Conservation (phyloP, 2,113 vertebrate genomes). For the Promerops cafer region DNA sequence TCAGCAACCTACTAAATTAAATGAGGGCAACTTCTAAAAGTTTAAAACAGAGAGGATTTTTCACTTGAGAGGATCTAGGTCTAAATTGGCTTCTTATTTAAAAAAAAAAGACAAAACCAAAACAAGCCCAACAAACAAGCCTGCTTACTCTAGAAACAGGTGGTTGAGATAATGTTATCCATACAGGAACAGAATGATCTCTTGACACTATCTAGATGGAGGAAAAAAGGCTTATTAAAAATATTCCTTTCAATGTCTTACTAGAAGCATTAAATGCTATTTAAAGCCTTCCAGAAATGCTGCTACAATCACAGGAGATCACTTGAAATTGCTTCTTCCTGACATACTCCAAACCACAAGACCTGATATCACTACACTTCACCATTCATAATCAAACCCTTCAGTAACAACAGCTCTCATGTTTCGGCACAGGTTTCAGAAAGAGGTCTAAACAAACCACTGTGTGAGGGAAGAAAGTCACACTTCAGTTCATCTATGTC, state of each 20-base stretch:
- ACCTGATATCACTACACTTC: neutral
- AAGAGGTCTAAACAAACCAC: neutral
- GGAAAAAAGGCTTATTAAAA: neutral
- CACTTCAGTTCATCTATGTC: neutral
- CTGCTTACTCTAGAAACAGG: neutral
- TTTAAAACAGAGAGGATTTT: neutral
- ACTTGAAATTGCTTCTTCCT: neutral
- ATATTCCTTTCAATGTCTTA: neutral
- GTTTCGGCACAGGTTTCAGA: neutral
- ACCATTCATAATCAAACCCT: neutral
- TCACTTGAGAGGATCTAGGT: neutral
- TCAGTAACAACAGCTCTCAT: neutral
- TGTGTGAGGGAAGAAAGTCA: neutral
- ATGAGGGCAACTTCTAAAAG: neutral
- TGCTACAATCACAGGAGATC: neutral
- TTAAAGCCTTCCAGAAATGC: neutral
- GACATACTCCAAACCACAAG: neutral
- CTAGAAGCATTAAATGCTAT: neutral
- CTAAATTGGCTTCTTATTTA: neutral
- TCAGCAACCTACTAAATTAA: neutral
- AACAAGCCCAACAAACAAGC: neutral
- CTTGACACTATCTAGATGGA: neutral
- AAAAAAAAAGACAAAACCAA: neutral
- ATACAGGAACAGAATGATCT: neutral
- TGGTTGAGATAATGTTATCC: neutral